Evolutionary conservation across 2,113 vertebrate genomes (phyloP), one percentile per base, ranked within the genome.

Genomic region (Oncorhynchus mykiss): DNA sequence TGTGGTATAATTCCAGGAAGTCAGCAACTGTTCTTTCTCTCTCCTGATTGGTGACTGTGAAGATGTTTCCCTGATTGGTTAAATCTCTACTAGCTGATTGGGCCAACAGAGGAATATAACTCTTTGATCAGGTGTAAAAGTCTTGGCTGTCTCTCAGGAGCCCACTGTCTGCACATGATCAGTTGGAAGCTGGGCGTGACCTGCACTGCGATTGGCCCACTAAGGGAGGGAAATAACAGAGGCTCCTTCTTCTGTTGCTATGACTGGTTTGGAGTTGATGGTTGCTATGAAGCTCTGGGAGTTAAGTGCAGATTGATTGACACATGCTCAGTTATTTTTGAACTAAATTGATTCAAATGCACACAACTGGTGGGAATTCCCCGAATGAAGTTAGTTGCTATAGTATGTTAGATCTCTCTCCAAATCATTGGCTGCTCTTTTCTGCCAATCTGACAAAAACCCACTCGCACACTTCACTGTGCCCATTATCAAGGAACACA

Each of bases 191-290:
- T 22, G 67, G 88, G 78, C 81, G 34, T 88, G 88, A 80, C 84
- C 86, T 88, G 83, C 87, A 80, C 88, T 83, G 70, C 89, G 88
- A 93, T 93, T 93, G 92, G 92, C 85, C 84, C 82, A 74, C 64
- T 79, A 78, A 73, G 87, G 86, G 85, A 88, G 79, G 77, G 83
- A 88, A 91, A 92, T 91, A 92, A 91, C 83, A 90, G 87, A 87
- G 79, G 66, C 78, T 87, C 74, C 82, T 84, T 89, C 78, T 84
- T 57, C 90, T 92, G 90, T 93, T 93, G 90, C 91, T 88, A 90
- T 91, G 89, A 88, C 88, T 84, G 87, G 90, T 85, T 91, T 89
- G 25, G 64, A n/a, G 22, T 66, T 66, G 25, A 12, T n/a, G n/a
- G 49, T 51, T 66, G 64, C 22, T 25, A 27, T 11, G 64, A 14